Base-by-base conservation (phyloP, 1,140 invertebrate species). In the Atta colombica region DNA sequence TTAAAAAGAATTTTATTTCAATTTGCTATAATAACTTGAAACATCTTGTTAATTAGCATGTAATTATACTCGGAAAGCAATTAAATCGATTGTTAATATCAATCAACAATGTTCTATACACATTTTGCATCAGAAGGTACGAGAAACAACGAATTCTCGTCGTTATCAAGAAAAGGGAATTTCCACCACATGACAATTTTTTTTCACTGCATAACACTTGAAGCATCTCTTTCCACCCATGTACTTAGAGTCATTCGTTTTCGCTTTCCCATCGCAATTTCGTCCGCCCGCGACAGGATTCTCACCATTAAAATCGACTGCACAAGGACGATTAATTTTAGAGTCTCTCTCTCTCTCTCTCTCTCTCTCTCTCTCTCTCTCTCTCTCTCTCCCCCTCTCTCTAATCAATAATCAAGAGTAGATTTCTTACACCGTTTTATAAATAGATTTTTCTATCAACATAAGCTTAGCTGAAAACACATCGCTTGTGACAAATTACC, bases 301-400 rank as follows among this genome's bases (percentile, higher is more conserved):
- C 18, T 21, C 39, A 8, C 16, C 31, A 21, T 4, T 82, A 60
- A 81, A 72, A 71, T 82, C 25, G 35, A 1, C 25, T 60, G 7
- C 21, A 25, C 66, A 58, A 72, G 66, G 66, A 81, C 35, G 25
- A 55, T 61, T 60, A 60, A 82, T 82, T 72, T 82, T 28, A 82
- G 53, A 61, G 25, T 72, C 8, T 35, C 65, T 35, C 31, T 65
- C 65, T 35, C 31, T 65, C 12, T 18, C 28, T 65, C 16, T 18
- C 16, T 18, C 16, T 8, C 28, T 21, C 55, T 21, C 55, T 8
- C 55, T 21, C 53, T 25, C 61, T 35, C 61, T 18, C 63, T 18
- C 31, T 10, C 31, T 7, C 1, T 18, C 61, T 16, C 16, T 18
- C 14, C 7, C 28, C 35, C 6, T 18, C 16, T 63, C 2, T 81